A percentile compares a stretch with the other conserved stretches of the same genome.
Evolutionary conservation across 2,113 vertebrate genomes (phyloP).

Genomic region (Gymnorhina tibicen): DNA sequence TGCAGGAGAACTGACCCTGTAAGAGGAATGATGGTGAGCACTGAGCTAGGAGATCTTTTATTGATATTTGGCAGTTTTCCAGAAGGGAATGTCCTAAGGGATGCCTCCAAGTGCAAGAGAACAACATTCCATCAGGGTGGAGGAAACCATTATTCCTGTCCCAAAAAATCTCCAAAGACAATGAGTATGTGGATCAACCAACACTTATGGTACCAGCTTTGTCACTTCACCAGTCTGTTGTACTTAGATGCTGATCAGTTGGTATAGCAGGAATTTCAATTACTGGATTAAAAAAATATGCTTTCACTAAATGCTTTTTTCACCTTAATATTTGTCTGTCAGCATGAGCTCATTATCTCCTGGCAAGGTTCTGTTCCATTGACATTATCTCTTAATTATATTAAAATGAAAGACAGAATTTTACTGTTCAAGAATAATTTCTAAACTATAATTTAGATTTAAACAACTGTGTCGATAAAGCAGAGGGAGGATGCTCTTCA

Average conservation of each 20-base stretch:
- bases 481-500: neutral
- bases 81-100: neutral
- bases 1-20: neutral
- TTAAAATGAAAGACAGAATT: conserved; percentile 11
- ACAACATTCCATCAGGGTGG: rapidly evolving
- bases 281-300: neutral
- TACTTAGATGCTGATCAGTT: neutral
- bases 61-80: neutral
- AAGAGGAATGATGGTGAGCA: neutral
- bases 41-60: neutral
- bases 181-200: neutral
- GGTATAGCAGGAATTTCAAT: neutral
- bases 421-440: neutral
- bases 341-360: conserved; percentile 46
- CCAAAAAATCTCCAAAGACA: neutral
- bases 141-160: neutral
- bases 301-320: neutral
- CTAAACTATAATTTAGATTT: neutral
- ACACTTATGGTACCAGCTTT: neutral
- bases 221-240: neutral
- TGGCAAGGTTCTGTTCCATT: conserved; percentile 27
- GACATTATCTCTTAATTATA: conserved; percentile 52
- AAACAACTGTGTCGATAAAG: conserved; percentile 6
- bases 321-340: conserved; percentile 31
- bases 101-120: neutral